These are phyloP conservation scores for Lasioglossum calceatum DNA, from an alignment of 2,888 invertebrate species.

Conservation along the genomic window DNA sequence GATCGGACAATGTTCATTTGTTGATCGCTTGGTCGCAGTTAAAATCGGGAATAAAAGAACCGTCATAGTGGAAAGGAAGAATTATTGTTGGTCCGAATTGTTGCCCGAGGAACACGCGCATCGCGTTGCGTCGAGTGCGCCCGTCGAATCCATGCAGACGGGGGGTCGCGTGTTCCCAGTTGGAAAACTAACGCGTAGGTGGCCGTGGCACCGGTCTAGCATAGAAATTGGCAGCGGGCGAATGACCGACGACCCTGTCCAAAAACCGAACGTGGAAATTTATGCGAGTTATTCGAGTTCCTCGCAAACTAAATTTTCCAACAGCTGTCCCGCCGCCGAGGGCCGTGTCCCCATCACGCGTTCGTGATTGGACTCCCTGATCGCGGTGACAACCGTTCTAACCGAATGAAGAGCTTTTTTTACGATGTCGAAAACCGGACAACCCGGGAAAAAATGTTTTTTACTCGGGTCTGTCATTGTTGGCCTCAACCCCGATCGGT, in stretches of 20 bases:
- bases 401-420: conserved; percentile 30
- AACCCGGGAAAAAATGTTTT: conserved; percentile 4
- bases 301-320: conserved; percentile 56
- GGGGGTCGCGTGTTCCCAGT: conserved; percentile 23
- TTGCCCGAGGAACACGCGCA: not conserved
- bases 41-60: not conserved
- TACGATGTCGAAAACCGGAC: conserved; percentile 16
- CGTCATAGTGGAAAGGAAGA: not conserved
- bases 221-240: conserved; percentile 49
- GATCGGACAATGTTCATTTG: not conserved
- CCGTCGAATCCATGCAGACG: not conserved
- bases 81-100: not conserved
- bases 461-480: not conserved
- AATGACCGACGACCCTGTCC: conserved; percentile 45
- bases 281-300: conserved; percentile 64
- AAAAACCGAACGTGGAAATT: conserved; percentile 56
- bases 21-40: not conserved
- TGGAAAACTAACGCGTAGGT: conserved; percentile 38
- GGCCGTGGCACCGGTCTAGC: conserved; percentile 2
- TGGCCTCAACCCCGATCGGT: not conserved
- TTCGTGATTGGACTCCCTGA: conserved; percentile 53
- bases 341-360: conserved; percentile 14
- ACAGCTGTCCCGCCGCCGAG: conserved; percentile 35
- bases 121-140: not conserved
- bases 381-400: conserved; percentile 28